Conservation (phyloP, 2,113 vertebrate genomes). For the Platichthys flesus region DNA sequence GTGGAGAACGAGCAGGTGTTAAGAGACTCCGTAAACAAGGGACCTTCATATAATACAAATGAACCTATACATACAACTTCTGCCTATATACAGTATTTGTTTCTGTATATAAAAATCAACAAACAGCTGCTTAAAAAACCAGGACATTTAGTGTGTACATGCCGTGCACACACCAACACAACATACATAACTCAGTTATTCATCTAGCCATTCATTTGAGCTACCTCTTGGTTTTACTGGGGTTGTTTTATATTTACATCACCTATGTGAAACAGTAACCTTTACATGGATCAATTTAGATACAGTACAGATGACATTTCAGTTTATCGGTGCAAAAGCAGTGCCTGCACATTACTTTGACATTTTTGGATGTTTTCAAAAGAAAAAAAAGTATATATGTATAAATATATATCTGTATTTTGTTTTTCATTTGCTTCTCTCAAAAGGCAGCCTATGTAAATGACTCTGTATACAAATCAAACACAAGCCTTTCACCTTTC, state of each 20-base stretch:
- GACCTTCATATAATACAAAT: slow-evolving; percentile 60
- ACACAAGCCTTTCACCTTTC: slow-evolving; percentile 70
- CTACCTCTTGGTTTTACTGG: slow-evolving; percentile 79
- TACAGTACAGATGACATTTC: slow-evolving; percentile 53
- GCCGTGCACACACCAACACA: slow-evolving; percentile 47
- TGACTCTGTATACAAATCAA: slow-evolving; percentile 59
- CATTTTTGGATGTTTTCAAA: slow-evolving; percentile 34
- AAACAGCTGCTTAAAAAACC: slow-evolving; percentile 75
- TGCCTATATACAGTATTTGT: slow-evolving; percentile 70
- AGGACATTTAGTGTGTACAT: slow-evolving; percentile 63
- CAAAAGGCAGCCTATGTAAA: slow-evolving; percentile 62
- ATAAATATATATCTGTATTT: not conserved
- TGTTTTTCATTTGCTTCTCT: slow-evolving; percentile 54
- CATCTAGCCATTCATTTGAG: slow-evolving; percentile 79
- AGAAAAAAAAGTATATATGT: not conserved
- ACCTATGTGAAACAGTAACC: slow-evolving; percentile 64
- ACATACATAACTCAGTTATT: slow-evolving; percentile 74
- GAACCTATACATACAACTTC: slow-evolving; percentile 59
- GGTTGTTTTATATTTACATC: slow-evolving; percentile 71
- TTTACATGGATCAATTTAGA: slow-evolving; percentile 63
- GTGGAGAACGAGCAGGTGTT: slow-evolving; percentile 56
- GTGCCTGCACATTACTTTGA: slow-evolving; percentile 70
- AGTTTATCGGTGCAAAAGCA: slow-evolving; percentile 64
- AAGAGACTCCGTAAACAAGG: slow-evolving; percentile 62
- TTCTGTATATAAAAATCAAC: slow-evolving; percentile 73